Evolutionary conservation across 2,888 invertebrate genomes (phyloP), one percentile per base, ranked within the genome.

Genomic region (Ophion costatus): DNA sequence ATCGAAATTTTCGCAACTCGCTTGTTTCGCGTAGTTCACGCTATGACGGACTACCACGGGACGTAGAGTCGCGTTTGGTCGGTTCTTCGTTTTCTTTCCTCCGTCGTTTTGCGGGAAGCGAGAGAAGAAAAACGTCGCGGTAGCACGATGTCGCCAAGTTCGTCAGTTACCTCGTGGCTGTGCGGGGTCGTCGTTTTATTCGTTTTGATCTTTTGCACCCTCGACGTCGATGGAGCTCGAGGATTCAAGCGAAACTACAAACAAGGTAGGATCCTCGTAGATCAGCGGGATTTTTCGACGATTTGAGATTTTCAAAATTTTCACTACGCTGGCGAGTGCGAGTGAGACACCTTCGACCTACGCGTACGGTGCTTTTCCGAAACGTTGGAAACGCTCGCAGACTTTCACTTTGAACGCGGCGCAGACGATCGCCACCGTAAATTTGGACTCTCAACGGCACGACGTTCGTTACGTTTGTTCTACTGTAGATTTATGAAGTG

Each of bases 191-290:
- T 83, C 74, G 79, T 79, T 77, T 73, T 87, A 79, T 80, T 87
- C 71, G 59, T 88, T 82, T 64, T 88, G 29, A 84, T 86, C 42
- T 88, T 87, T 87, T 82, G 86, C 57, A 75, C 86, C 61, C 73
- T 85, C 70, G 79, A 59, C 76, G 88, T 85, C 64, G 83, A 77
- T 51, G 90, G 89, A n/a, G 87, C 80, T 56, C 90, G 89, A 57
- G 90, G 91, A 87, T 90, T 90, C 85, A 87, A 91, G 70, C 90
- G 90, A 63, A 89, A 82, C 82, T 79, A 88, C 74, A 89, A 84
- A 70, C 88, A 90, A 79, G 90, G 91, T 91, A 63, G 88, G 90
- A 81, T 0, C 7, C 1, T 9, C 57, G 11, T 33, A 6, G 2
- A 22, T 70, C 10, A 24, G 2, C 42, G 20, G 10, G 38, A 1